phyloP scores from a whole-genome alignment of 2,888 invertebrate genomes.

The Temnothorax unifasciatus region DNA sequence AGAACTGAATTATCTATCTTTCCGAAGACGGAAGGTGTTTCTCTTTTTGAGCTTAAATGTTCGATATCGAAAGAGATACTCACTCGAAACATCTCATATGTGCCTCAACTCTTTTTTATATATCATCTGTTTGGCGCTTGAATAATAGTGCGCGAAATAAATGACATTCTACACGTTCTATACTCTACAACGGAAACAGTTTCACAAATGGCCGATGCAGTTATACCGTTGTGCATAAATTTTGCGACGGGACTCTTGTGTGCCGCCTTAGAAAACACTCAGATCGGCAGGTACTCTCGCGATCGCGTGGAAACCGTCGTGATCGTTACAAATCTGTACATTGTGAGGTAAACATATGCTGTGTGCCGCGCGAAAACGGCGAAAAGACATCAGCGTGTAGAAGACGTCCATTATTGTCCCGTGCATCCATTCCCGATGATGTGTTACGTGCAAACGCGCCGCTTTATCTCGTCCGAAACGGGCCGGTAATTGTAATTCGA shows the following conservation, averaged over 20 bases:
- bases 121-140: no score
- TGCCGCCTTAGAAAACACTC: conserved; percentile 3
- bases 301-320: conserved; percentile 24
- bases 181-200: background rate
- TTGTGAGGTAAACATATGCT: conserved; percentile 42
- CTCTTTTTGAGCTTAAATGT: background rate
- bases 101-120: background rate
- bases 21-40: background rate
- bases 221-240: conserved; percentile 33
- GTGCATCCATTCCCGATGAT: conserved; percentile 60
- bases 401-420: conserved; percentile 55
- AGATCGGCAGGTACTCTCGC: conserved; percentile 10
- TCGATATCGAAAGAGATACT: background rate
- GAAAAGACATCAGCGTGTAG: background rate
- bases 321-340: conserved; percentile 43
- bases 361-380: conserved; percentile 20
- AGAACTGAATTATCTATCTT: background rate
- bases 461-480: conserved; percentile 62
- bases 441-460: conserved; percentile 68
- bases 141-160: conserved; percentile 6
- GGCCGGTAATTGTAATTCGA: conserved; percentile 62
- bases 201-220: conserved; percentile 17
- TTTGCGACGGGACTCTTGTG: conserved; percentile 9
- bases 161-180: background rate
- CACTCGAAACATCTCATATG: background rate